Evolutionary conservation across 2,888 invertebrate species (phyloP).

Genomic region (Xylota segnis): DNA sequence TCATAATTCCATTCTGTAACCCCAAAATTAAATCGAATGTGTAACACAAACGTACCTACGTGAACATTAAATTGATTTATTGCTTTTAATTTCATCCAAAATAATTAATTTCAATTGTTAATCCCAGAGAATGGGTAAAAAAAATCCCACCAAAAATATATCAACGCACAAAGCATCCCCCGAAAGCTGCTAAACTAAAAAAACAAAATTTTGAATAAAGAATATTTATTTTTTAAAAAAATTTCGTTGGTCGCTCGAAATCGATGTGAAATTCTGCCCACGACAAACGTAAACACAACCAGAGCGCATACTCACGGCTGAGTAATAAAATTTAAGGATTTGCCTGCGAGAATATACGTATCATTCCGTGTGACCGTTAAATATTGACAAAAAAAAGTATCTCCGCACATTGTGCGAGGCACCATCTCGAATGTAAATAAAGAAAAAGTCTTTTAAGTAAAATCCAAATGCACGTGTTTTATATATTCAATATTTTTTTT

Average conservation of each 20-base stretch:
- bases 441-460: background rate
- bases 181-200: background rate
- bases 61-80: slow-evolving; percentile 13
- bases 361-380: slow-evolving; percentile 5
- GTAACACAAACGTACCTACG: background rate
- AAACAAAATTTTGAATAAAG: background rate
- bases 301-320: slow-evolving; percentile 19
- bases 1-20: background rate
- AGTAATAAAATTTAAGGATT: slow-evolving; percentile 29
- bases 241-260: slow-evolving; percentile 12
- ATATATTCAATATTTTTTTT: slow-evolving; percentile 6
- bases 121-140: background rate
- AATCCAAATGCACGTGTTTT: slow-evolving; percentile 33
- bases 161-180: background rate
- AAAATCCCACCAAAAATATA: slow-evolving; percentile 5
- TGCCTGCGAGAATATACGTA: slow-evolving; percentile 3
- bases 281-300: slow-evolving; percentile 15
- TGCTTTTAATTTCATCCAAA: slow-evolving; percentile 6
- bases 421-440: slow-evolving; percentile 20
- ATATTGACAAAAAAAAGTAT: background rate
- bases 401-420: slow-evolving; percentile 1
- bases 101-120: slow-evolving; percentile 5
- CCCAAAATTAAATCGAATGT: slow-evolving; percentile 10
- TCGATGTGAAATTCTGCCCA: background rate
- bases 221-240: slow-evolving; percentile 6